phyloP scores from a whole-genome alignment of 2,113 vertebrate genomes.

The Colinus virginianus region DNA sequence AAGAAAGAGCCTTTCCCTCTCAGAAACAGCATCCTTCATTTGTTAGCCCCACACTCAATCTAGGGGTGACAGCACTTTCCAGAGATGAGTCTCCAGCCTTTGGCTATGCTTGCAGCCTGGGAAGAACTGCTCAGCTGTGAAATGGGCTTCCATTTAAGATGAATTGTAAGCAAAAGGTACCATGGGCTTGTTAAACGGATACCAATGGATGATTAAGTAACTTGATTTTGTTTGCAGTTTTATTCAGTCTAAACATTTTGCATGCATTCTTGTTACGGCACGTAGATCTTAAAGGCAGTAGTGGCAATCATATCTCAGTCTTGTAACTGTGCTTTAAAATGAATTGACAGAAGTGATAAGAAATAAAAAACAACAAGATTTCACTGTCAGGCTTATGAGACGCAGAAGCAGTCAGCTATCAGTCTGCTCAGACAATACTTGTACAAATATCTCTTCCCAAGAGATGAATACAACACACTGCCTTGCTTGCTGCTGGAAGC shows the following conservation, averaged over 20 bases:
- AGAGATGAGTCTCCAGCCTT: background rate
- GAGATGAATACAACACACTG: background rate
- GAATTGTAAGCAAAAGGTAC: background rate
- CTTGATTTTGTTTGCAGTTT: background rate
- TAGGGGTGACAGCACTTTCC: background rate
- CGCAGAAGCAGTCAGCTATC: background rate
- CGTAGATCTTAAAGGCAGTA: background rate
- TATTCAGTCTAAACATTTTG: background rate
- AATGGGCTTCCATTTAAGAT: background rate
- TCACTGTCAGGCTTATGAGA: background rate
- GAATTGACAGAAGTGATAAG: background rate
- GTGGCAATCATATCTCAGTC: background rate
- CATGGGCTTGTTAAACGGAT: background rate
- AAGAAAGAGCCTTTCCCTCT: background rate
- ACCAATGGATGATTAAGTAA: background rate
- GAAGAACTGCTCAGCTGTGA: background rate
- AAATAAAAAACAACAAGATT: background rate
- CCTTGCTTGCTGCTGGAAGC: background rate
- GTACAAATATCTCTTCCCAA: background rate
- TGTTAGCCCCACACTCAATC: background rate
- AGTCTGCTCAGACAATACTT: slow-evolving; percentile 19
- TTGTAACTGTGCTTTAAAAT: background rate
- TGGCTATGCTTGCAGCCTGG: background rate
- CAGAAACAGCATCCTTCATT: background rate
- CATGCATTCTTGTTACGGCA: background rate